phyloP scores from a whole-genome alignment of 2,888 invertebrate genomes.

The Melinaea marsaeus region DNA sequence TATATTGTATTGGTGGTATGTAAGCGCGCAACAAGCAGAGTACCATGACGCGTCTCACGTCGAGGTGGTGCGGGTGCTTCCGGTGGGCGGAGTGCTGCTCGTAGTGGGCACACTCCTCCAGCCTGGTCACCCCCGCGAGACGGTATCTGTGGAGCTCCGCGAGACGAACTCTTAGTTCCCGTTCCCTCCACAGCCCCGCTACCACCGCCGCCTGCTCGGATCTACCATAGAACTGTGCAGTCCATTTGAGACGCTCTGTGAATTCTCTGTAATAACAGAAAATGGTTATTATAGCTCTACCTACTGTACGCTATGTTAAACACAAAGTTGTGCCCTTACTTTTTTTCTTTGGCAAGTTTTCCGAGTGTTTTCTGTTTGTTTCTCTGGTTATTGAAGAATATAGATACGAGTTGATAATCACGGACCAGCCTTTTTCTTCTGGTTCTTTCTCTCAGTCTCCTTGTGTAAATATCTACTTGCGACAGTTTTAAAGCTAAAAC shows the following conservation, averaged over 20 bases:
- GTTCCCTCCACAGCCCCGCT: slow-evolving; percentile 88
- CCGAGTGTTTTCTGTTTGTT: slow-evolving; percentile 78
- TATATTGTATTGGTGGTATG: slow-evolving; percentile 20
- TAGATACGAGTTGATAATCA: slow-evolving; percentile 92
- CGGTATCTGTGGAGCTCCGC: slow-evolving; percentile 90
- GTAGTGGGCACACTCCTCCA: slow-evolving; percentile 92
- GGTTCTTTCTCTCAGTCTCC: slow-evolving; percentile 89
- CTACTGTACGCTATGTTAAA: too few species aligned
- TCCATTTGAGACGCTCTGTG: slow-evolving; percentile 89
- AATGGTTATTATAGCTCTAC: background rate
- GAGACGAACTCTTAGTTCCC: slow-evolving; percentile 88
- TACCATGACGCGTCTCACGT: slow-evolving; percentile 74
- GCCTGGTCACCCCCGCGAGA: slow-evolving; percentile 88
- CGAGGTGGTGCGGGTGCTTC: slow-evolving; percentile 77
- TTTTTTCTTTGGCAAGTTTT: slow-evolving; percentile 87
- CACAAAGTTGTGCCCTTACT: slow-evolving; percentile 66
- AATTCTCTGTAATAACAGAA: slow-evolving; percentile 79
- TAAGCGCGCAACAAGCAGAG: slow-evolving; percentile 15
- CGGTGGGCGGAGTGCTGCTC: slow-evolving; percentile 86
- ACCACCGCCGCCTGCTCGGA: slow-evolving; percentile 90
- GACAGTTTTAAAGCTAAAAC: slow-evolving; percentile 88
- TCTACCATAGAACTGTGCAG: slow-evolving; percentile 92
- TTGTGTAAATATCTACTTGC: slow-evolving; percentile 94
- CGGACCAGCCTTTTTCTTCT: slow-evolving; percentile 92
- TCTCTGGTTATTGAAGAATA: slow-evolving; percentile 85